Percentiles rank a stretch among this genome's conserved stretches.
These are phyloP conservation scores for Drosophila macrospina DNA, from an alignment of 2,888 invertebrate genomes.

Conservation along the genomic window DNA sequence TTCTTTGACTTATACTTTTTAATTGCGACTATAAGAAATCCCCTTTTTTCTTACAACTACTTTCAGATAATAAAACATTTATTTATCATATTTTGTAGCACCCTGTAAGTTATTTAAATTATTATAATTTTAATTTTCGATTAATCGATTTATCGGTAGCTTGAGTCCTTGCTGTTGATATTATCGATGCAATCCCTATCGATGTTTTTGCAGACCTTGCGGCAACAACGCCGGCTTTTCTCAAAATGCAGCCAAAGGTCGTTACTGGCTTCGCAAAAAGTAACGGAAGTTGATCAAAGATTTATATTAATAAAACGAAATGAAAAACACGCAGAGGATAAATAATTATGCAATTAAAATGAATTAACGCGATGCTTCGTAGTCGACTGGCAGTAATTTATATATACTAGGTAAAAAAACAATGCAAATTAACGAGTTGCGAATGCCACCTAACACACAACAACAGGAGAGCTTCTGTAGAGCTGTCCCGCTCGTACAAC, in stretches of 20 bases:
- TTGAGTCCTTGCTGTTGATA: too few species aligned
- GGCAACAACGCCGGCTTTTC: slow-evolving; percentile 54
- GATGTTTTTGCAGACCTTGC: slow-evolving; percentile 11
- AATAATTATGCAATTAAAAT: neutral
- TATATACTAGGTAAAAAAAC: neutral
- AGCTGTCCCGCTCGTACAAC: slow-evolving; percentile 51
- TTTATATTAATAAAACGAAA: neutral
- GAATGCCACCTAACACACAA: slow-evolving; percentile 17
- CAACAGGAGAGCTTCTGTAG: slow-evolving; percentile 16
- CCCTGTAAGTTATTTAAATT: too few species aligned
- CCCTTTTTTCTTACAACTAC: too few species aligned
- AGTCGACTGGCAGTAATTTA: neutral
- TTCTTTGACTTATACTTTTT: too few species aligned
- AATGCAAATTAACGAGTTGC: slow-evolving; percentile 11
- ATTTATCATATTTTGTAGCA: too few species aligned
- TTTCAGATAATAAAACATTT: too few species aligned
- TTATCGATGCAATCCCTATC: neutral
- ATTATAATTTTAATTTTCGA: too few species aligned
- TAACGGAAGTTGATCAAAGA: neutral
- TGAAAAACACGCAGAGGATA: neutral
- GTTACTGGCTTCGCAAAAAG: slow-evolving; percentile 15
- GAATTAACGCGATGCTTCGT: neutral
- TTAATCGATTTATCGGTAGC: too few species aligned
- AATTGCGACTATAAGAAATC: too few species aligned
- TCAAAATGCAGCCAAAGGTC: slow-evolving; percentile 23